Evolutionary conservation across 1,140 invertebrate species (phyloP), one percentile per base, ranked within the genome.

Genomic region (Penaeus chinensis): DNA sequence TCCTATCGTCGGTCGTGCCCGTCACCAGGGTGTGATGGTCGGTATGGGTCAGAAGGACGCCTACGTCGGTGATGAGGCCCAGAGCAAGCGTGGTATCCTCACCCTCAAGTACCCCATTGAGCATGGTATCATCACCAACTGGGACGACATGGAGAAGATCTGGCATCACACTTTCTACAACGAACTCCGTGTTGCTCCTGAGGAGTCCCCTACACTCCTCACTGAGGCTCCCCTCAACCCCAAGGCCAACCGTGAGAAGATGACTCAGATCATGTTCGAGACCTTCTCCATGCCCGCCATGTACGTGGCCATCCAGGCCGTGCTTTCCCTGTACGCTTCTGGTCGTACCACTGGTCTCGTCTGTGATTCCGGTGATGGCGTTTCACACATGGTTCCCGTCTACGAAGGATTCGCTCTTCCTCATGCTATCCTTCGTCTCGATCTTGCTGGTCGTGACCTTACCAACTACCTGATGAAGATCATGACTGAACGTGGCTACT

Each of bases 21-120:
- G 97, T 89, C 97, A 98, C 94, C 94, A 95, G 91, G 94, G 94
- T 91, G 97, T 99, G 91, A 99, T 99, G 98, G 97, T 99, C 90
- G 98, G 98, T 93, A 99, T 99, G 98, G 98, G 97, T 91, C 97
- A 99, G 93, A 99, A 98, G 93, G 98, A 99, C 94, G 96, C 96
- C 74, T 99, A 99, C 93, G 98, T 99, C 82, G 98, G 98, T 91
- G 98, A 99, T 93, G 98, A 98, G 93, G 98, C 98, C 91, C 98
- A 99, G 93, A 96, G 95, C 93, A 99, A 99, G 94, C 95, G 98
- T 95, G 96, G 94, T n/a, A 83, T 83, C 82, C 82, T 83, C 8
- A 83, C 82, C 20, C 82, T 83, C 20, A 83, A 83, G 42, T 83
- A 83, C 65, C 82, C 82, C 82, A 83, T 83, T 32, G 82, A 83